Evolutionary conservation across 2,113 vertebrate genomes (phyloP), one percentile per base, ranked within the genome.

Genomic region (Halcyon senegalensis): DNA sequence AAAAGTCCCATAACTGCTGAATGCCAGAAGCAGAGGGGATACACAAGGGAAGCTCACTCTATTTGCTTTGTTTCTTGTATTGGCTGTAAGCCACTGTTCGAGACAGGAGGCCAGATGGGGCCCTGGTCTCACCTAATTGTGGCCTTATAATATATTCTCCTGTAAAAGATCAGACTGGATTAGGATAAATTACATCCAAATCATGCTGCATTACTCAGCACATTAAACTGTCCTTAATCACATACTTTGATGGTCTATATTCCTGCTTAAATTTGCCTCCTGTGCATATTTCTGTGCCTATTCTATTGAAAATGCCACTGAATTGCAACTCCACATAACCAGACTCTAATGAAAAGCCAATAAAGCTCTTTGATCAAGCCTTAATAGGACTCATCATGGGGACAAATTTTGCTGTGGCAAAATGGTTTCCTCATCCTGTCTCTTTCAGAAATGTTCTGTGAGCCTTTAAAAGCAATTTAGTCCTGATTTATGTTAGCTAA

Each of bases 91-190:
- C 95, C 96, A 94, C 62, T 79, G 58, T 4, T 89, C 73, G 93
- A 97, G 94, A 97, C 93, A 93, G 81, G 81, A 96, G 93, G 94
- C 93, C 96, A 97, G 93, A 97, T 97, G 96, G 95, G 95, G 81
- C 89, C 94, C 93, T 82, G 70, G 84, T 95, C 89, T 95, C 95
- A 96, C 95, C 95, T 96, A 96, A 96, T 93, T 96, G 91, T 96
- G 91, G 96, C 94, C 91, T 94, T 93, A 75, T 93, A 96, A 95
- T 95, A 95, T 79, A 96, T 96, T 93, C 70, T 94, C 66, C 87
- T 94, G 94, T 89, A 96, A 95, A 96, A 96, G 94, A 97, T 96
- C 95, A 95, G 95, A 96, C 91, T 83, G 92, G 96, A 96, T 96
- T 96, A 96, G 87, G 94, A 96, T 92, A 94, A 91, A 95, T 95